These are phyloP conservation scores for Eolophus roseicapilla DNA, from an alignment of 2,113 vertebrate species.

Conservation along the genomic window DNA sequence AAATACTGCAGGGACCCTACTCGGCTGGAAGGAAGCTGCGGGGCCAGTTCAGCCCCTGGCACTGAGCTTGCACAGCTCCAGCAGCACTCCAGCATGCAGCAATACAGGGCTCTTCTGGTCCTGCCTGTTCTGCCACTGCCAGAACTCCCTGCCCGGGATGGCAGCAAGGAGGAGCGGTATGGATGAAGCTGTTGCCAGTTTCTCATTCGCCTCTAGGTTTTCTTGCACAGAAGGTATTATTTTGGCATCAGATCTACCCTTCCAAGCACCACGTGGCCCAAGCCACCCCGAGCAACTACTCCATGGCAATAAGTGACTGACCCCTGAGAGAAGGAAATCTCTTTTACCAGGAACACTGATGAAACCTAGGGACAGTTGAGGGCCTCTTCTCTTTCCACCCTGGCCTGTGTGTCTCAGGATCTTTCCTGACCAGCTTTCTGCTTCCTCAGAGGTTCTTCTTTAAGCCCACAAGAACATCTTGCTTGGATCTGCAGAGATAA, in stretches of 20 bases:
- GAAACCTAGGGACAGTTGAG: neutral
- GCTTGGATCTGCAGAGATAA: neutral
- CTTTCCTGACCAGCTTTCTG: neutral
- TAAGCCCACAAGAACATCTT: conserved; percentile 26
- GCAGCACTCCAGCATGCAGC: accelerated
- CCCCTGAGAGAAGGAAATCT: neutral
- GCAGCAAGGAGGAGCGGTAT: accelerated
- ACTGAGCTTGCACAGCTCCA: neutral
- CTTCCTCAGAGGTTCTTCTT: neutral
- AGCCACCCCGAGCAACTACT: neutral
- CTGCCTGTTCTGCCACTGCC: neutral
- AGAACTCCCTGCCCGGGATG: neutral
- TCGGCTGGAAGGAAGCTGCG: neutral
- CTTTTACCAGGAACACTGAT: neutral
- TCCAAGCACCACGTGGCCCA: neutral
- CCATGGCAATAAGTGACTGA: neutral
- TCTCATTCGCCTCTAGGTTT: neutral
- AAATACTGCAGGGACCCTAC: neutral
- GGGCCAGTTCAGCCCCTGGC: neutral
- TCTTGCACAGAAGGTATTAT: neutral
- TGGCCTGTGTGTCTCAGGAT: neutral
- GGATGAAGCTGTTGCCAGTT: neutral
- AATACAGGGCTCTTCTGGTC: neutral
- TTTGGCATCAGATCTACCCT: neutral
- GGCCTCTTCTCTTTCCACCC: neutral